Percentiles rank a stretch among this genome's conserved stretches.
These are phyloP conservation scores for Aplysia californica DNA, from an alignment of 1,140 invertebrate species.

Conservation along the genomic window DNA sequence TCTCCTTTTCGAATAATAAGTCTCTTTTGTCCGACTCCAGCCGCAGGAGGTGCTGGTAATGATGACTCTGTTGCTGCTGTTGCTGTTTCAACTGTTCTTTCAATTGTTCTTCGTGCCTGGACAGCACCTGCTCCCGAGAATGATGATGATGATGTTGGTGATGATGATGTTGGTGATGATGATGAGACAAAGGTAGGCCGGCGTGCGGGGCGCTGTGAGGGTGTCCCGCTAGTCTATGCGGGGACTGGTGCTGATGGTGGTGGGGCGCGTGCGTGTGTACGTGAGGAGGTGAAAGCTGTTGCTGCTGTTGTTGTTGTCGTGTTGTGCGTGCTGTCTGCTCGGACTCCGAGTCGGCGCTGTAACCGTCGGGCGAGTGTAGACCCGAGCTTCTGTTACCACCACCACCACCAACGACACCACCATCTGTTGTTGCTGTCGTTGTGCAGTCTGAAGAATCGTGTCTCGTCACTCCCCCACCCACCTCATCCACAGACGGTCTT, in stretches of 20 bases:
- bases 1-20: slow-evolving; percentile 37
- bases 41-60: slow-evolving; percentile 16
- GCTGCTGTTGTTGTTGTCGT: too few relatives aligned
- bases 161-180: not conserved
- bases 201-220: too few relatives aligned
- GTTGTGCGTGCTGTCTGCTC: too few relatives aligned
- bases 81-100: not conserved
- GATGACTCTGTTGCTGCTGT: not conserved
- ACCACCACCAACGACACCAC: too few relatives aligned
- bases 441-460: too few relatives aligned
- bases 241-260: not conserved
- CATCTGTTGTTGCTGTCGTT: not conserved
- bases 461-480: too few relatives aligned
- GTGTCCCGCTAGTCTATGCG: too few relatives aligned
- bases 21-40: slow-evolving; percentile 32
- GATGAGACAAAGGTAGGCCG: too few relatives aligned
- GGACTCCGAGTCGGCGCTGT: not conserved
- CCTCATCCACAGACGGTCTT: not conserved
- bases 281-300: too few relatives aligned
- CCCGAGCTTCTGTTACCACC: not conserved
- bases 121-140: not conserved
- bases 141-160: slow-evolving; percentile 7
- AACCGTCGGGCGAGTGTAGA: not conserved
- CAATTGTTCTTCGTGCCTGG: not conserved
- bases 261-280: not conserved